These are phyloP conservation scores for Euclidia mi DNA, from an alignment of 2,888 invertebrate species.

Conservation along the genomic window DNA sequence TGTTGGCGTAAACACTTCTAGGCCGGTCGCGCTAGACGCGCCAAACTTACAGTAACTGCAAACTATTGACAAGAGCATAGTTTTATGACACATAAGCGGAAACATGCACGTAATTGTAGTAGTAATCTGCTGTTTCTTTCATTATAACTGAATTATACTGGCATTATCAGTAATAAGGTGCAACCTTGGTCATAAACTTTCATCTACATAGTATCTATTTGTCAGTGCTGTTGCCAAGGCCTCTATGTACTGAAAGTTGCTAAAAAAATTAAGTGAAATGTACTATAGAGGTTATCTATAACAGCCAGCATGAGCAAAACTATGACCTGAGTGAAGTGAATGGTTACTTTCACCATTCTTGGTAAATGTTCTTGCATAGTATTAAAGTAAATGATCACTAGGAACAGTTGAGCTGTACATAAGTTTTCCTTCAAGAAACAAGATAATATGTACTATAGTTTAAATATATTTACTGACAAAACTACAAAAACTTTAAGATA, in stretches of 20 bases:
- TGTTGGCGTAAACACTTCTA: slow-evolving; percentile 42
- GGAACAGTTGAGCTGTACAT: slow-evolving; percentile 1
- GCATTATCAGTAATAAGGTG: no score
- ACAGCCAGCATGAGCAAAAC: slow-evolving; percentile 41
- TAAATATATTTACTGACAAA: background rate
- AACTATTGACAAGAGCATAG: background rate
- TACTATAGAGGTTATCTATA: slow-evolving; percentile 3
- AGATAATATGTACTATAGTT: slow-evolving; percentile 8
- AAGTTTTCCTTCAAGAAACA: slow-evolving; percentile 12
- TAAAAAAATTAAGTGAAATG: background rate
- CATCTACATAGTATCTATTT: background rate
- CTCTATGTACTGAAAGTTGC: background rate
- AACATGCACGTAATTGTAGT: background rate
- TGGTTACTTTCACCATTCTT: slow-evolving; percentile 81
- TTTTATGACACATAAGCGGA: slow-evolving; percentile 2
- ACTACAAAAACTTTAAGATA: no score
- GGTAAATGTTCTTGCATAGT: slow-evolving; percentile 59
- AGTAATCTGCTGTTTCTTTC: background rate
- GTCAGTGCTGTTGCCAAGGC: background rate
- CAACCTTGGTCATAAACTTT: background rate
- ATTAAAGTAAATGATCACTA: slow-evolving; percentile 32
- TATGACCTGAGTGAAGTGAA: slow-evolving; percentile 71
- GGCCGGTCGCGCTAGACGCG: slow-evolving; percentile 11
- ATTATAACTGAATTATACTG: background rate
- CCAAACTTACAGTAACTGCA: slow-evolving; percentile 4